Evolutionary conservation across 2,797 vertebrate genomes (phyloP).

Genomic region (Clarias laeviceps): DNA sequence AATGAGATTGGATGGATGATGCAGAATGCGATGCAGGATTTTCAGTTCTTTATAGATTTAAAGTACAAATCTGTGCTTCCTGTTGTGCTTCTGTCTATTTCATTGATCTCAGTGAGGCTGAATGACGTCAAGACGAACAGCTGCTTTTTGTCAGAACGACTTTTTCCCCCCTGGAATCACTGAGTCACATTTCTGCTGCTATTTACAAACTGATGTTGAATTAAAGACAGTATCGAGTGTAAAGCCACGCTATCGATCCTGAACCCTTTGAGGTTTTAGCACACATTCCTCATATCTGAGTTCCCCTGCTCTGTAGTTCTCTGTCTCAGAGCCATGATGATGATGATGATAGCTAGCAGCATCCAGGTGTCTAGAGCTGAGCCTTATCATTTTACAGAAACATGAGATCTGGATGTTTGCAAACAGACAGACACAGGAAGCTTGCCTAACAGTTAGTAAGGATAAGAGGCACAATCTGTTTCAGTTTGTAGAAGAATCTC

Average conservation of each 20-base stretch:
- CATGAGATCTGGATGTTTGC: no score
- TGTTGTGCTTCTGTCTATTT: constrained; percentile 5
- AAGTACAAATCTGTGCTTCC: constrained; percentile 6
- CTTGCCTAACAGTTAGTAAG: background rate
- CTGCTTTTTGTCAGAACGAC: constrained; percentile 46
- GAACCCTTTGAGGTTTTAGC: background rate
- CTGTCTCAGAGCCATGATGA: background rate
- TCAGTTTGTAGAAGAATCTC: background rate
- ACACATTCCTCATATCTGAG: background rate
- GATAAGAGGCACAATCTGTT: background rate
- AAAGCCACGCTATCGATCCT: background rate
- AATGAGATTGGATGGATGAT: background rate
- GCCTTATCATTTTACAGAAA: no score
- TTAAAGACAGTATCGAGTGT: background rate
- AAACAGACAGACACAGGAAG: background rate
- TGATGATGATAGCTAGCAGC: no score
- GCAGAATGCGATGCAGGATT: background rate
- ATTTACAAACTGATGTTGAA: background rate
- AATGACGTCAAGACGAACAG: constrained; percentile 27
- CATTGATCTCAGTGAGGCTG: constrained; percentile 24
- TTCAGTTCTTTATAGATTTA: background rate
- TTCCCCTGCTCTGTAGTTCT: background rate
- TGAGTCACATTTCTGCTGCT: constrained; percentile 4
- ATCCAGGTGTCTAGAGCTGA: no score
- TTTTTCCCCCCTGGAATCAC: background rate